Conservation (phyloP, 2,888 invertebrate species). For the Odontocolon sp. region DNA sequence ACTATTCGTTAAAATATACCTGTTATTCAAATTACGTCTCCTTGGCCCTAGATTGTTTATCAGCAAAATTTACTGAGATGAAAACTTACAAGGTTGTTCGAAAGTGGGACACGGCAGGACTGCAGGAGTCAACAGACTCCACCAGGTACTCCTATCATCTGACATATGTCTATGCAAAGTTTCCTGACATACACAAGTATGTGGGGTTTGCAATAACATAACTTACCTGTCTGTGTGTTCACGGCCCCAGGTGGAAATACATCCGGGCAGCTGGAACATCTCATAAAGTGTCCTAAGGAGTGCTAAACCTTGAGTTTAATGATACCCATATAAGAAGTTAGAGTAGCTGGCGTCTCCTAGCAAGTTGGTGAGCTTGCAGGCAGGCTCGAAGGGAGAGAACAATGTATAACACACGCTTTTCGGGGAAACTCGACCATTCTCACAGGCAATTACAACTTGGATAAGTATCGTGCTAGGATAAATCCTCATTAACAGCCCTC, state of each 20-base stretch:
- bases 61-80: too few species aligned
- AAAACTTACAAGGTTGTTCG: too few species aligned
- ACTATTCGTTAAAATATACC: too few species aligned
- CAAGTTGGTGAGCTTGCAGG: constrained; percentile 2
- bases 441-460: constrained; percentile 26
- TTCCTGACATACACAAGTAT: not conserved
- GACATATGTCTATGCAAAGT: not conserved
- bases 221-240: constrained; percentile 6
- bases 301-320: constrained; percentile 10
- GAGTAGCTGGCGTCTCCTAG: not conserved
- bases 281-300: constrained; percentile 7
- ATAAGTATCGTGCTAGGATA: constrained; percentile 3
- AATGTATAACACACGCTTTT: constrained; percentile 15
- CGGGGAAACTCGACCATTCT: constrained; percentile 24
- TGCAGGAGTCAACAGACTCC: too few species aligned
- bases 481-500: constrained; percentile 27
- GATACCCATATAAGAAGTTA: constrained; percentile 31
- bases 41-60: too few species aligned
- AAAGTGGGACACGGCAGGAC: too few species aligned
- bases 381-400: not conserved
- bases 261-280: not conserved
- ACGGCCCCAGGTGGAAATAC: not conserved
- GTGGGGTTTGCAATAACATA: too few species aligned
- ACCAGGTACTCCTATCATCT: too few species aligned
- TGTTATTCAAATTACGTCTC: too few species aligned